Conservation (phyloP, 2,888 invertebrate genomes). For the Phalera bucephala region DNA sequence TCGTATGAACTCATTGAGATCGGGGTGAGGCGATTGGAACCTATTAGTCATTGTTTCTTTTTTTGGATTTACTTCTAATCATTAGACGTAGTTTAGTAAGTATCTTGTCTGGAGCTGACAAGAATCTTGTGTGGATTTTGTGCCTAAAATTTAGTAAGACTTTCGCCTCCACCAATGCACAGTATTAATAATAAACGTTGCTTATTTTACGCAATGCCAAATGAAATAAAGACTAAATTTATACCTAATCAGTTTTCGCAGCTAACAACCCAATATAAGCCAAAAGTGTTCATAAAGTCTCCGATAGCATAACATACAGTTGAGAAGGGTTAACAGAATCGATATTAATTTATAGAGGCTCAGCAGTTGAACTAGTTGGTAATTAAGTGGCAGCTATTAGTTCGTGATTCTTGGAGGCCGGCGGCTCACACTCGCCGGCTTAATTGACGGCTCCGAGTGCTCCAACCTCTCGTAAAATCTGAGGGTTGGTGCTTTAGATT, state of each 20-base stretch:
- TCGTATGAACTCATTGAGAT: no score
- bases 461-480: neutral
- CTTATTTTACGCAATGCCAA: no score
- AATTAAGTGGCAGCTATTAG: slow-evolving; percentile 13
- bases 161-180: no score
- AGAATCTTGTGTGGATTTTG: no score
- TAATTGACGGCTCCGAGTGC: neutral
- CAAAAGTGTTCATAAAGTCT: slow-evolving; percentile 1
- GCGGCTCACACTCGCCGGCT: slow-evolving; percentile 1
- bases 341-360: slow-evolving; percentile 8
- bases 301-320: slow-evolving; percentile 5
- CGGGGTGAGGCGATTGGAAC: no score
- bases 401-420: slow-evolving; percentile 10
- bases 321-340: slow-evolving; percentile 6
- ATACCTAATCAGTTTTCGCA: neutral
- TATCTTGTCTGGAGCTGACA: no score
- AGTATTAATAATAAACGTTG: no score
- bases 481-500: neutral
- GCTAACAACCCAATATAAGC: slow-evolving; percentile 2
- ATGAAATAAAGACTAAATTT: no score
- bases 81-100: no score
- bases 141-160: no score
- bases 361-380: slow-evolving; percentile 7
- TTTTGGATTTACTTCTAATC: no score
- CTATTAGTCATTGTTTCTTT: no score